Percentiles rank a stretch among this genome's conserved stretches.
Evolutionary conservation across 2,113 vertebrate genomes (phyloP).

Genomic region (Ceuthmochares aereus): DNA sequence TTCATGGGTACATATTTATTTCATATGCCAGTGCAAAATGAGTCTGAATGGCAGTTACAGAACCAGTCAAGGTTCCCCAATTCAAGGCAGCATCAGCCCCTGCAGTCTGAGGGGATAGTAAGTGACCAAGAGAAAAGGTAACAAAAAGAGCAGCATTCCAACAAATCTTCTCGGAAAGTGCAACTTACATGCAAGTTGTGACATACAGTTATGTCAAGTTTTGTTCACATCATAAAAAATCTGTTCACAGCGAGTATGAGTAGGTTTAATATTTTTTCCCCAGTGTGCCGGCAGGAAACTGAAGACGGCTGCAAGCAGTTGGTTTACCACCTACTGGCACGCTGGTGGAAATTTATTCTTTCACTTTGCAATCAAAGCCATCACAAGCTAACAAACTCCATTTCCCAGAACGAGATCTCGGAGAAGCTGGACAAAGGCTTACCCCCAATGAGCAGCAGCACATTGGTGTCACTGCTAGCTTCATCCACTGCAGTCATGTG

Average conservation of each 20-base stretch:
- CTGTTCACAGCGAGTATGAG: not conserved
- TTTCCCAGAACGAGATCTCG: conserved; percentile 80
- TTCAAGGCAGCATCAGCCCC: not conserved
- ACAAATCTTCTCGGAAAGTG: not conserved
- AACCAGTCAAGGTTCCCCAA: not conserved
- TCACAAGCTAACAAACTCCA: conserved; percentile 72
- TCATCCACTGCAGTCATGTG: fast-evolving
- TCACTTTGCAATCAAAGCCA: not conserved
- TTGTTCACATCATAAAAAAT: conserved; percentile 24
- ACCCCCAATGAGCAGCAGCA: conserved; percentile 83
- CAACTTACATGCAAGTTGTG: not conserved
- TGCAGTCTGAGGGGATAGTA: not conserved
- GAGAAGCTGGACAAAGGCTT: conserved; percentile 71
- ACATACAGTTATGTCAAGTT: not conserved
- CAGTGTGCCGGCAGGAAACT: not conserved
- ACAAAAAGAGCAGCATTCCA: conserved; percentile 4
- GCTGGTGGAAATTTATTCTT: not conserved
- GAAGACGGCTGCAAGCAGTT: not conserved
- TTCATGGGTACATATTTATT: not conserved
- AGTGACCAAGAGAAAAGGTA: not conserved
- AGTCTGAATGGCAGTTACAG: not conserved
- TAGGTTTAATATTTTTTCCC: not conserved
- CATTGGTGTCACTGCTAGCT: conserved; percentile 57
- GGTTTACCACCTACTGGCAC: not conserved
- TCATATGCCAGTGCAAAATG: not conserved